Percentiles rank a stretch among this genome's conserved stretches.
Evolutionary conservation across 2,888 invertebrate genomes (phyloP).

Genomic region (Disparrhopalites patrizii): DNA sequence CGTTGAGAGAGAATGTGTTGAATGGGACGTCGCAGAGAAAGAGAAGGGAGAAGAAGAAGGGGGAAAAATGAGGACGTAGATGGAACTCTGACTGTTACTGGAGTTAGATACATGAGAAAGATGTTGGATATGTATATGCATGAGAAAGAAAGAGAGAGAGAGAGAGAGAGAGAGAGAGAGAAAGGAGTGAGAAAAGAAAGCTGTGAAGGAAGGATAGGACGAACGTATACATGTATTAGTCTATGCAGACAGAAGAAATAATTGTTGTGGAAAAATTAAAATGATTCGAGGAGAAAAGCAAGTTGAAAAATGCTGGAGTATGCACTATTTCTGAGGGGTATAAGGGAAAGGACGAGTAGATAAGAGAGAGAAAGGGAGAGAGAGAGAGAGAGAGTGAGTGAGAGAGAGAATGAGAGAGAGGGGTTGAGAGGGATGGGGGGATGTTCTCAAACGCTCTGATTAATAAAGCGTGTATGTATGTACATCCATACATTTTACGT

Average conservation of each 20-base stretch:
- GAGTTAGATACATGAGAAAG: too few species aligned
- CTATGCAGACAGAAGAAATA: not conserved
- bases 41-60: too few species aligned
- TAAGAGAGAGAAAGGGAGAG: conserved; percentile 3
- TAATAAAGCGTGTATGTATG: conserved; percentile 1
- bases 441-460: not conserved
- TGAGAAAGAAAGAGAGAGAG: too few species aligned
- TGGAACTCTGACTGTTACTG: too few species aligned
- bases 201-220: conserved; percentile 1
- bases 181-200: not conserved
- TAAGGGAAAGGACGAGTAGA: not conserved
- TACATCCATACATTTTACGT: not conserved
- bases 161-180: conserved; percentile 1
- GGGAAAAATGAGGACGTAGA: too few species aligned
- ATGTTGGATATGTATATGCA: too few species aligned
- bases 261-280: not conserved
- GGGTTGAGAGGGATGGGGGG: not conserved
- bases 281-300: not conserved
- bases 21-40: too few species aligned
- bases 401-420: not conserved
- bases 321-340: not conserved
- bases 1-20: too few species aligned
- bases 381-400: not conserved
- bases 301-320: conserved; percentile 1
- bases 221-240: not conserved